phyloP scores from a whole-genome alignment of 2,113 vertebrate species.

The Vulpes vulpes region DNA sequence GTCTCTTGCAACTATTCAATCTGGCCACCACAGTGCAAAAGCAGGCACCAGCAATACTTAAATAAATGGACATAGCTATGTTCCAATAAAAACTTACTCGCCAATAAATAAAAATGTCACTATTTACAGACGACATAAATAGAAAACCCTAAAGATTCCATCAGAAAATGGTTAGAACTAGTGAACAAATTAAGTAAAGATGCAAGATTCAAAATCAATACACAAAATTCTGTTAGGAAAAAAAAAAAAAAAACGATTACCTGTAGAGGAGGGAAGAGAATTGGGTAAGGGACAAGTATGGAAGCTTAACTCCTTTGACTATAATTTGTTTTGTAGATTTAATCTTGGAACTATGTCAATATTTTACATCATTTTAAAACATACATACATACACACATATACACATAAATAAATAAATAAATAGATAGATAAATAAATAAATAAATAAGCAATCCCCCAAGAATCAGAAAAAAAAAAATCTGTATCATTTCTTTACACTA shows the following conservation, averaged over 20 bases:
- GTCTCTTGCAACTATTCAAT: neutral
- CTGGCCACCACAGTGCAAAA: neutral
- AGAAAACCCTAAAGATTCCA: neutral
- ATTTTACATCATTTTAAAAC: neutral
- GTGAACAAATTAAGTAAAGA: neutral
- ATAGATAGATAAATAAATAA: constrained; percentile 12
- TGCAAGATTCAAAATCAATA: neutral
- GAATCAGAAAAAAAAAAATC: neutral
- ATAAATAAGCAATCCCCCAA: neutral
- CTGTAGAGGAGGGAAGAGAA: neutral
- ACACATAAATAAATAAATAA: neutral
- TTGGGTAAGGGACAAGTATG: neutral
- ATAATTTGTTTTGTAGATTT: constrained; percentile 1
- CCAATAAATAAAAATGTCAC: neutral
- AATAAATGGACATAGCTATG: neutral
- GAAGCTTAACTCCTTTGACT: neutral
- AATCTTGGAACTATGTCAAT: neutral
- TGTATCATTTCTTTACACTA: neutral
- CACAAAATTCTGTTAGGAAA: neutral
- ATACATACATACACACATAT: neutral
- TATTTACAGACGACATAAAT: neutral
- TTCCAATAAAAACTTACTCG: constrained; percentile 23
- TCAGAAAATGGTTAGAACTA: neutral
- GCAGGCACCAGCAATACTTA: neutral
- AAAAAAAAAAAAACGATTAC: neutral